Evolutionary conservation across 2,888 invertebrate species (phyloP).

Genomic region (Xestia ashworthii): DNA sequence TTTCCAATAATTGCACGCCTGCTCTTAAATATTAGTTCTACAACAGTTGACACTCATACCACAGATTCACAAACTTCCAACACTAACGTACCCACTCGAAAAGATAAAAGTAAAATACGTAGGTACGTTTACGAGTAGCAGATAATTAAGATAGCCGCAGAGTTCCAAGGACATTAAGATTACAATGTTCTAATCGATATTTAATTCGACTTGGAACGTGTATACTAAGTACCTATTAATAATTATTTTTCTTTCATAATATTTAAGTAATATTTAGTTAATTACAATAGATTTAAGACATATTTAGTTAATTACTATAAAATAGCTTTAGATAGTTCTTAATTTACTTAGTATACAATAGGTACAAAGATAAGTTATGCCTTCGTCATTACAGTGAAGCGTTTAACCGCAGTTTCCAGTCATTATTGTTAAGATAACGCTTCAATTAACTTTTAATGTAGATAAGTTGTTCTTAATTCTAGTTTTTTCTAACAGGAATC

Average conservation of each 20-base stretch:
- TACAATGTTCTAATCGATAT: slow-evolving; percentile 48
- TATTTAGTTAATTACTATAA: slow-evolving; percentile 56
- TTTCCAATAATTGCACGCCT: slow-evolving; percentile 47
- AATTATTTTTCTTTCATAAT: slow-evolving; percentile 33
- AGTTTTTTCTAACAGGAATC: slow-evolving; percentile 46
- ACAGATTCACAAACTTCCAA: slow-evolving; percentile 24
- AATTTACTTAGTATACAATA: slow-evolving; percentile 58
- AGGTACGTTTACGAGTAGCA: slow-evolving; percentile 37
- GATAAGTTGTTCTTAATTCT: slow-evolving; percentile 55
- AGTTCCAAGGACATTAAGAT: slow-evolving; percentile 57
- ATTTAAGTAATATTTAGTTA: slow-evolving; percentile 53
- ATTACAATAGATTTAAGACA: slow-evolving; percentile 62
- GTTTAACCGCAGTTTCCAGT: slow-evolving; percentile 57
- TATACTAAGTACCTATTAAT: slow-evolving; percentile 53
- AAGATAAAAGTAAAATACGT: slow-evolving; percentile 37
- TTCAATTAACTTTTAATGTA: slow-evolving; percentile 62
- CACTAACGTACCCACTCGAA: slow-evolving; percentile 34
- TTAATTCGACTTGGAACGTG: slow-evolving; percentile 45
- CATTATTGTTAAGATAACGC: slow-evolving; percentile 57
- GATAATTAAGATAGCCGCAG: slow-evolving; percentile 57
- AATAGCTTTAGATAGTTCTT: slow-evolving; percentile 59
- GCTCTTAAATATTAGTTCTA: slow-evolving; percentile 63
- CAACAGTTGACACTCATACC: slow-evolving; percentile 11
- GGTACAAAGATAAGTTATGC: slow-evolving; percentile 53
- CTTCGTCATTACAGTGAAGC: slow-evolving; percentile 43